A percentile compares a stretch with the other conserved stretches of the same genome.
Evolutionary conservation across 2,113 vertebrate species (phyloP).

Genomic region (Chionis minor): DNA sequence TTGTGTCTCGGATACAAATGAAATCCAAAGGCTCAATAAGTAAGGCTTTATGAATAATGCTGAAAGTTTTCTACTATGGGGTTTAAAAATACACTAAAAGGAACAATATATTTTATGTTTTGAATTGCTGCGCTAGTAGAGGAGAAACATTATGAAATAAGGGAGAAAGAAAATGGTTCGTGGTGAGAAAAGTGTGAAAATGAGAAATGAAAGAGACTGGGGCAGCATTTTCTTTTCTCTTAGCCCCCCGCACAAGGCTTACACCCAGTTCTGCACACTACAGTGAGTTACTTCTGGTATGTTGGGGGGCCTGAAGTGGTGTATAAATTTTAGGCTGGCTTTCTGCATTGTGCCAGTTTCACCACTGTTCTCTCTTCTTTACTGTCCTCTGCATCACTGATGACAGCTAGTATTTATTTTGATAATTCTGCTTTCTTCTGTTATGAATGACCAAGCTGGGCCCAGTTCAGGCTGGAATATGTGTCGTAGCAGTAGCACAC

Average conservation of each 20-base stretch:
- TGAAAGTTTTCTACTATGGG: background rate
- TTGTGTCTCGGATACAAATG: accelerated
- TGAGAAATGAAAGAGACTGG: background rate
- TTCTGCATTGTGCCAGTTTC: background rate
- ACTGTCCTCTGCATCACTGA: background rate
- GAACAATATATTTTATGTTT: background rate
- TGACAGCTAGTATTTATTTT: background rate
- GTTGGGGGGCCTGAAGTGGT: background rate
- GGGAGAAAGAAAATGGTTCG: background rate
- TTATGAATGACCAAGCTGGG: background rate
- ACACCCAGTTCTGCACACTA: background rate
- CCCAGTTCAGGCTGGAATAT: background rate
- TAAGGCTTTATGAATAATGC: background rate
- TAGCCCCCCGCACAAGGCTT: background rate
- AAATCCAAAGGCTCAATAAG: background rate
- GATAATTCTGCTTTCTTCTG: background rate
- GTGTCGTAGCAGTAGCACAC: background rate
- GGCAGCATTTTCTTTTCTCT: background rate
- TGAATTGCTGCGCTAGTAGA: background rate
- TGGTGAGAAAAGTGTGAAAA: background rate
- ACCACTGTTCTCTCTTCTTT: background rate
- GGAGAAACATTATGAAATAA: background rate
- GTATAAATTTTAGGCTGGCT: background rate
- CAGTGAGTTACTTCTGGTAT: background rate
- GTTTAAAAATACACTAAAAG: background rate